These are phyloP conservation scores for Drosophila nannoptera DNA, from an alignment of 1,140 invertebrate species.

Conservation along the genomic window DNA sequence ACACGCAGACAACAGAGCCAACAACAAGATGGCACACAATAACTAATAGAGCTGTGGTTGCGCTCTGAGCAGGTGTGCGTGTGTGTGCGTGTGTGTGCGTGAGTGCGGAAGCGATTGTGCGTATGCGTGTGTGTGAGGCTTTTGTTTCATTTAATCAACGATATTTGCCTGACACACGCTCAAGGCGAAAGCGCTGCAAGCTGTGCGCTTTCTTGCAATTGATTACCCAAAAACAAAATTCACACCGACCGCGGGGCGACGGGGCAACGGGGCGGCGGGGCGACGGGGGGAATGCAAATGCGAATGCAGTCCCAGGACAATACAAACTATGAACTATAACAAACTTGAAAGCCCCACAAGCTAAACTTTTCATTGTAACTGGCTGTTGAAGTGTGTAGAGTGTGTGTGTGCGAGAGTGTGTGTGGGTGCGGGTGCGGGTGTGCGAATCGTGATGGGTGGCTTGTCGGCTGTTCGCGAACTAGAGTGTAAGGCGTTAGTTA, in stretches of 20 bases:
- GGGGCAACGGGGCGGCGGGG: constrained; percentile 4
- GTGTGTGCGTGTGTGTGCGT: constrained; percentile 14
- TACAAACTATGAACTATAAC: constrained; percentile 15
- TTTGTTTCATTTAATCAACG: constrained; percentile 73
- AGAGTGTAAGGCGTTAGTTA: constrained; percentile 48
- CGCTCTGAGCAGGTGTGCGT: constrained; percentile 12
- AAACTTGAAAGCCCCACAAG: constrained; percentile 17
- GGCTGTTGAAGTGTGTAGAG: constrained; percentile 22
- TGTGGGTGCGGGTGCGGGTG: constrained; percentile 7
- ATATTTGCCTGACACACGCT: constrained; percentile 62
- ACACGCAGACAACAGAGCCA: constrained; percentile 40
- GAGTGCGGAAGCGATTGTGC: constrained; percentile 1
- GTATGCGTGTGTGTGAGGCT: constrained; percentile 36
- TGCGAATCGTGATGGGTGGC: neutral
- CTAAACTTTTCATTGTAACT: constrained; percentile 32
- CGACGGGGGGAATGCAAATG: constrained; percentile 14
- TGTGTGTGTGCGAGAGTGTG: constrained; percentile 11
- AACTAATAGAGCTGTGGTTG: constrained; percentile 48
- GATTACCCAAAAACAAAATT: constrained; percentile 22
- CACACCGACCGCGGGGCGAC: constrained; percentile 7
- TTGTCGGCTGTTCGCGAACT: neutral
- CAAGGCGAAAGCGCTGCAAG: constrained; percentile 58
- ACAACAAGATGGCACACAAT: constrained; percentile 29
- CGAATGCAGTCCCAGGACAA: constrained; percentile 12
- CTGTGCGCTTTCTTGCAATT: constrained; percentile 27